These are phyloP conservation scores for Pseudobourletiella spinata DNA, from an alignment of 1,140 invertebrate genomes.

Conservation along the genomic window DNA sequence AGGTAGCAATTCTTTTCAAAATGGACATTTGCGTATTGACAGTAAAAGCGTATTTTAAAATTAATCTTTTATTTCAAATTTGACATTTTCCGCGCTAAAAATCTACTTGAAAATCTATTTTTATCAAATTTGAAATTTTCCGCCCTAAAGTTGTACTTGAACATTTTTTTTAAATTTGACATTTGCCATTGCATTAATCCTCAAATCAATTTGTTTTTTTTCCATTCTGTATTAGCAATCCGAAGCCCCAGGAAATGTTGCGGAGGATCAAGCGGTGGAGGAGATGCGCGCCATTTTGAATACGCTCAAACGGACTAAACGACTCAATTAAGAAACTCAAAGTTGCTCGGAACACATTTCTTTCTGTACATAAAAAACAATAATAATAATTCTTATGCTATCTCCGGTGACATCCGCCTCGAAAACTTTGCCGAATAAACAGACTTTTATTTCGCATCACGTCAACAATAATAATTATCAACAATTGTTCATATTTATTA, in stretches of 20 bases:
- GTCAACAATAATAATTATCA: no score
- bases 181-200: neutral
- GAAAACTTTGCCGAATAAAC: no score
- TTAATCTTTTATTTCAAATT: neutral
- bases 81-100: neutral
- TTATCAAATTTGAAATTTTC: no score
- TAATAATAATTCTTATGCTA: no score
- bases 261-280: constrained; percentile 21
- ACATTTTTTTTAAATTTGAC: neutral
- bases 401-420: no score
- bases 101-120: neutral
- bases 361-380: no score
- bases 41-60: neutral
- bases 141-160: no score
- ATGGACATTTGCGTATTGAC: neutral
- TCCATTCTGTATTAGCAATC: constrained; percentile 6
- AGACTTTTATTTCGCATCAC: no score
- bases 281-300: constrained; percentile 29
- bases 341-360: no score
- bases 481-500: no score
- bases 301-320: constrained; percentile 6
- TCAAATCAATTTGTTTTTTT: constrained; percentile 15
- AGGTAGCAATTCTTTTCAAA: constrained; percentile 10
- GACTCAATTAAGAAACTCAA: neutral
- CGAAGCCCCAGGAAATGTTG: constrained; percentile 7